Evolutionary conservation across 2,888 invertebrate genomes (phyloP).

Genomic region (Lasioglossum leucozonium): DNA sequence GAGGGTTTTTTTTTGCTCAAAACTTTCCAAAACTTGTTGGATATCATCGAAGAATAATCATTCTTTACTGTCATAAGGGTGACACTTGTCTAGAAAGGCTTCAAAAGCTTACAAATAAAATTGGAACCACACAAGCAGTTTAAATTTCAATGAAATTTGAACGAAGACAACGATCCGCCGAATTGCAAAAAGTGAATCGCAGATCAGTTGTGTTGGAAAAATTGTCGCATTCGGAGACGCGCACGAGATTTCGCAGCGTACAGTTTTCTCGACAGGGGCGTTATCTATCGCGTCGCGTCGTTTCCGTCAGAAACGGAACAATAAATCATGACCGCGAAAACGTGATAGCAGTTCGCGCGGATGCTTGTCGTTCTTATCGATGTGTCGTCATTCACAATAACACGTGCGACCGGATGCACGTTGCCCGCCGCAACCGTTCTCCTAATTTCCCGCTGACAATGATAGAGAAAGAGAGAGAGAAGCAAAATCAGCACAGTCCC

Average conservation of each 20-base stretch:
- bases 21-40: too few relatives aligned
- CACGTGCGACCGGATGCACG: constrained; percentile 28
- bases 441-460: constrained; percentile 36
- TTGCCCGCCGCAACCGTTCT: neutral
- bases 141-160: neutral
- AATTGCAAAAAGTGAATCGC: neutral
- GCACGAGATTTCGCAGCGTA: neutral
- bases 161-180: too few relatives aligned
- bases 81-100: too few relatives aligned
- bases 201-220: neutral
- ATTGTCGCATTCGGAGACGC: neutral
- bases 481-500: neutral
- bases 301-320: neutral
- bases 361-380: constrained; percentile 15
- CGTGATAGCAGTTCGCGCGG: neutral
- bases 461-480: neutral
- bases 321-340: constrained; percentile 6
- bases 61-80: too few relatives aligned
- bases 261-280: neutral
- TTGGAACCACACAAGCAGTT: too few relatives aligned
- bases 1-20: too few relatives aligned
- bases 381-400: constrained; percentile 12
- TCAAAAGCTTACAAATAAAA: too few relatives aligned
- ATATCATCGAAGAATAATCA: neutral
- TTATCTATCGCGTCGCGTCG: neutral